These are phyloP conservation scores for Potorous gilbertii DNA, from an alignment of 2,797 vertebrate genomes.

Conservation along the genomic window DNA sequence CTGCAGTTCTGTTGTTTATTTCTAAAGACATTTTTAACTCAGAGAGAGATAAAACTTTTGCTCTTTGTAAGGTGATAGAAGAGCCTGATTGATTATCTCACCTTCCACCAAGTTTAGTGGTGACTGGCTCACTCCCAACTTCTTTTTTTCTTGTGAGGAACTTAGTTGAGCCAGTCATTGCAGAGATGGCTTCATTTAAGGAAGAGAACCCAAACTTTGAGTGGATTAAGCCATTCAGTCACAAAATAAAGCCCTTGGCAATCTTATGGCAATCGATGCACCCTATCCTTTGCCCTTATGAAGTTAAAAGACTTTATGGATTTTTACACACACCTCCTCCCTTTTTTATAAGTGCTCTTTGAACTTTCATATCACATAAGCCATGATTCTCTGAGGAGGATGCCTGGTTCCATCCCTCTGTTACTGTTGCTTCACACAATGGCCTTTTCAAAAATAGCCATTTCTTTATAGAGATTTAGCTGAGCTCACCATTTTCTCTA, in stretches of 20 bases:
- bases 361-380: constrained; percentile 21
- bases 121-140: constrained; percentile 40
- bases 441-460: constrained; percentile 54
- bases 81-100: constrained; percentile 50
- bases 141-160: constrained; percentile 47
- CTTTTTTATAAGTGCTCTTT: constrained; percentile 50
- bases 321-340: constrained; percentile 42
- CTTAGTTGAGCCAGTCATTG: constrained; percentile 56
- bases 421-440: constrained; percentile 37
- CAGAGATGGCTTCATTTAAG: constrained; percentile 57
- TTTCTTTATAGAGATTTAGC: constrained; percentile 12
- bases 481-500: constrained; percentile 26
- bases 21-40: constrained; percentile 16
- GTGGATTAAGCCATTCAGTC: constrained; percentile 44
- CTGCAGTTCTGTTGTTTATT: constrained; percentile 11
- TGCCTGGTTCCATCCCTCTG: constrained; percentile 25
- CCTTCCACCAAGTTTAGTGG: constrained; percentile 54
- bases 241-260: constrained; percentile 46
- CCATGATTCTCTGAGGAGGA: constrained; percentile 17
- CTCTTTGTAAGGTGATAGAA: background rate
- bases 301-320: constrained; percentile 58
- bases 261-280: constrained; percentile 33
- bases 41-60: constrained; percentile 25
- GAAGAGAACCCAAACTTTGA: constrained; percentile 30
- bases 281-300: constrained; percentile 38